Conservation (phyloP, 2,797 vertebrate genomes). For the Liparis tanakae region DNA sequence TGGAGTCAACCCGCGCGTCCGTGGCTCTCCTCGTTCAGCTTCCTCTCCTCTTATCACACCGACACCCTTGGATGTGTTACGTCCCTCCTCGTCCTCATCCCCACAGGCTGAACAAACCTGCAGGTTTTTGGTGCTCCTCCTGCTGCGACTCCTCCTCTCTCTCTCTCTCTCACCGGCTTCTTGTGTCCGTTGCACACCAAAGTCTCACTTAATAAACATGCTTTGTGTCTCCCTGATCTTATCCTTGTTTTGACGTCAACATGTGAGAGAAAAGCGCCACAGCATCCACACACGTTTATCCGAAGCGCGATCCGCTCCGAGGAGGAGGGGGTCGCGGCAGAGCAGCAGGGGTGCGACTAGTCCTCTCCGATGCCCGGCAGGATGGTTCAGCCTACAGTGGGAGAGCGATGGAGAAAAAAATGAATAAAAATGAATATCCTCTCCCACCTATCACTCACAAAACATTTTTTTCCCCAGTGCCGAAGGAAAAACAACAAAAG, state of each 20-base stretch:
- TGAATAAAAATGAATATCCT: slow-evolving; percentile 16
- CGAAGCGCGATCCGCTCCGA: slow-evolving; percentile 22
- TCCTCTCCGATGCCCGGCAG: slow-evolving; percentile 52
- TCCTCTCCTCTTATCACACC: slow-evolving; percentile 32
- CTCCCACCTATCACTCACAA: slow-evolving; percentile 25
- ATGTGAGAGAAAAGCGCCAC: background rate
- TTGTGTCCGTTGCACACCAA: slow-evolving; percentile 30
- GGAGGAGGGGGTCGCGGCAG: slow-evolving; percentile 23
- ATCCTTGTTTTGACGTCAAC: slow-evolving; percentile 32
- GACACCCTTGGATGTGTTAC: slow-evolving; percentile 53
- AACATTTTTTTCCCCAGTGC: slow-evolving; percentile 46
- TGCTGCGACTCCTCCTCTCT: slow-evolving; percentile 33
- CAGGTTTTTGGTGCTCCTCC: slow-evolving; percentile 48
- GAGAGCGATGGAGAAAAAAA: slow-evolving; percentile 7
- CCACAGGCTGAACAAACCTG: slow-evolving; percentile 50
- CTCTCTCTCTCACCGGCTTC: slow-evolving; percentile 7
- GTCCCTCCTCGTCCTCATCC: slow-evolving; percentile 59
- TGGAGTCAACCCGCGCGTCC: slow-evolving; percentile 49
- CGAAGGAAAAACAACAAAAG: slow-evolving; percentile 12
- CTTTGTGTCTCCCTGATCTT: background rate
- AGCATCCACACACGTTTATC: slow-evolving; percentile 35
- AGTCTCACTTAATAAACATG: slow-evolving; percentile 8
- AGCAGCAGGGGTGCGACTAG: slow-evolving; percentile 30
- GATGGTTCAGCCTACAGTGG: slow-evolving; percentile 4
- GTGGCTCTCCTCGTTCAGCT: slow-evolving; percentile 4